Conservation (phyloP, 2,797 vertebrate species). For the Melanotaenia parkinsoni region DNA sequence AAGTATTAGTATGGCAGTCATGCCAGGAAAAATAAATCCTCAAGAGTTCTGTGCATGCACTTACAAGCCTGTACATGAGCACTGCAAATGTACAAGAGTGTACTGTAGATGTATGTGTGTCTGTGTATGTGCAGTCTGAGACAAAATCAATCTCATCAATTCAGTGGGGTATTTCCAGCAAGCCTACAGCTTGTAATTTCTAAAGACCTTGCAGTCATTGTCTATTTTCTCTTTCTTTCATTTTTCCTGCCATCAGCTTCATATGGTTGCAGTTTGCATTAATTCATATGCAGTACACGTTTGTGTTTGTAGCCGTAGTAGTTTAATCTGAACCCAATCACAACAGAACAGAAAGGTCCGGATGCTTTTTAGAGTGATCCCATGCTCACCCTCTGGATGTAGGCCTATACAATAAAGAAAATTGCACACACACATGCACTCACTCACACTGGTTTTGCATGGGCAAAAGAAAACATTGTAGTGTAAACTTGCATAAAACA, state of each 20-base stretch:
- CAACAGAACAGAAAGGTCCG: slow-evolving; percentile 75
- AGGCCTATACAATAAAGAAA: slow-evolving; percentile 25
- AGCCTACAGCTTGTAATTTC: slow-evolving; percentile 77
- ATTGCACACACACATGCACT: slow-evolving; percentile 10
- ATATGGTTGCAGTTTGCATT: slow-evolving; percentile 82
- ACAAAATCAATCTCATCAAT: slow-evolving; percentile 78
- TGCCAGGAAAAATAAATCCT: slow-evolving; percentile 80
- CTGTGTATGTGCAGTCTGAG: slow-evolving; percentile 44
- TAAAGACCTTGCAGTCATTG: slow-evolving; percentile 77
- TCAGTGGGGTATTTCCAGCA: slow-evolving; percentile 74
- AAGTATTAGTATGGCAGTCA: slow-evolving; percentile 65
- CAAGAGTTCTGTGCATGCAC: slow-evolving; percentile 51
- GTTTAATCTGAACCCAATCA: slow-evolving; percentile 76
- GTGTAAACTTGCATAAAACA: slow-evolving; percentile 36
- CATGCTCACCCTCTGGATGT: slow-evolving; percentile 58
- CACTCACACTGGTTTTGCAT: background rate
- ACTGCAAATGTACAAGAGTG: slow-evolving; percentile 30
- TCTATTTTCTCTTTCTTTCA: slow-evolving; percentile 74
- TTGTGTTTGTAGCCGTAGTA: slow-evolving; percentile 70
- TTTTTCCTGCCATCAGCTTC: slow-evolving; percentile 68
- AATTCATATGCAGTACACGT: slow-evolving; percentile 75
- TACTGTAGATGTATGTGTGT: slow-evolving; percentile 29
- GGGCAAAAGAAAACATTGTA: slow-evolving; percentile 14
- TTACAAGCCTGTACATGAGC: slow-evolving; percentile 37
- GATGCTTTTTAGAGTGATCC: slow-evolving; percentile 57